These are phyloP conservation scores for Rhyacophila brunnea DNA, from an alignment of 1,140 invertebrate genomes.

Conservation along the genomic window DNA sequence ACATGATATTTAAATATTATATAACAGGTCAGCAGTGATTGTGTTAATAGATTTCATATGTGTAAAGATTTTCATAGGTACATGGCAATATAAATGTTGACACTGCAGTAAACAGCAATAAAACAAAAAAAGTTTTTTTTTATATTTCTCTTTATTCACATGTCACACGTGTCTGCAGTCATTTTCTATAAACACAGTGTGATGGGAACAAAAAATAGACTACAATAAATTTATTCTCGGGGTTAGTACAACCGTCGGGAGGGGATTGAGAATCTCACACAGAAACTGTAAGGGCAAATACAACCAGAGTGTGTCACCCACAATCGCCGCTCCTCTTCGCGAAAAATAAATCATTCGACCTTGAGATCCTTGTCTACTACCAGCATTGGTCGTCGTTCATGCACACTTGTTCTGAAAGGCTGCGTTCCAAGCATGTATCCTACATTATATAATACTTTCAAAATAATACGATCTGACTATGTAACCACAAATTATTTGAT, in stretches of 20 bases:
- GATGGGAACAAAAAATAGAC: constrained; percentile 19
- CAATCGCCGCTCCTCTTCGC: constrained; percentile 15
- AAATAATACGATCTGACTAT: constrained; percentile 22
- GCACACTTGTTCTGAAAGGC: constrained; percentile 25
- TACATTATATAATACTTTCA: constrained; percentile 21
- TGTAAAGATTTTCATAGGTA: no score
- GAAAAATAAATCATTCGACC: constrained; percentile 27
- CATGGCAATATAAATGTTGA: no score
- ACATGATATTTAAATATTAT: no score
- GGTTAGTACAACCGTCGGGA: neutral
- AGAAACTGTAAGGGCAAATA: constrained; percentile 21
- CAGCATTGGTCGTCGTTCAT: constrained; percentile 26
- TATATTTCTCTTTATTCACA: constrained; percentile 28
- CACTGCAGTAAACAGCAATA: neutral
- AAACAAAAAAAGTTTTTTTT: constrained; percentile 2
- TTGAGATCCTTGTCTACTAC: constrained; percentile 23
- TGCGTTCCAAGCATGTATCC: constrained; percentile 16
- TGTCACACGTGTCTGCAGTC: constrained; percentile 31
- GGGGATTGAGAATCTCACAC: constrained; percentile 1
- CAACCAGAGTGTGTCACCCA: neutral
- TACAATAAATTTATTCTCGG: constrained; percentile 16
- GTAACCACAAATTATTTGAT: constrained; percentile 25
- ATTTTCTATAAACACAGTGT: constrained; percentile 29
- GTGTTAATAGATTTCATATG: no score
- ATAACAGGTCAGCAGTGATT: no score